Conservation (phyloP, 2,113 vertebrate genomes). For the Malaclemys terrapin region DNA sequence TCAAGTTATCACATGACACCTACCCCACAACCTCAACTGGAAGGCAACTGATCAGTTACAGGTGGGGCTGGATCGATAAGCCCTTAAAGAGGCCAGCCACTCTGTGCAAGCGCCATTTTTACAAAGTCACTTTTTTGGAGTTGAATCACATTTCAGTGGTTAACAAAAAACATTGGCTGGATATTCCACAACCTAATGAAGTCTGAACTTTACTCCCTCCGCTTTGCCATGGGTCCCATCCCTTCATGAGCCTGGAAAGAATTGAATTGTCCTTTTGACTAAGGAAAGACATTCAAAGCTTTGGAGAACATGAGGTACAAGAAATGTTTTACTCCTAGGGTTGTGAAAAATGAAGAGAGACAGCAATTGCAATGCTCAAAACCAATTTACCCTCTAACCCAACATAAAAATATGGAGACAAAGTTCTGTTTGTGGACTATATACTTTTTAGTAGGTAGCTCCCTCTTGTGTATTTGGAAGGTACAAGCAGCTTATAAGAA, state of each 20-base stretch:
- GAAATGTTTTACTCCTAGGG: background rate
- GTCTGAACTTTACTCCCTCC: background rate
- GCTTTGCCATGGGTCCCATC: background rate
- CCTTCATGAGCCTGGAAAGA: background rate
- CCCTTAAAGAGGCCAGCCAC: background rate
- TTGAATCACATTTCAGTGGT: too few relatives aligned
- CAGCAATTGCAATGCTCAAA: rapidly evolving
- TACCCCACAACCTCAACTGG: background rate
- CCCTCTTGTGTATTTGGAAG: conserved; percentile 33
- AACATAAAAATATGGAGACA: background rate
- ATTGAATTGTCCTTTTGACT: background rate
- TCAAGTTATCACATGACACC: background rate
- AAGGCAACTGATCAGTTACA: background rate
- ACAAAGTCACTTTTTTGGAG: background rate
- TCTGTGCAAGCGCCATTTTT: background rate
- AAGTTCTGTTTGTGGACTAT: background rate
- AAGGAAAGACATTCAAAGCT: background rate
- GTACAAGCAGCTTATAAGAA: background rate
- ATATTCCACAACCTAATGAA: too few relatives aligned
- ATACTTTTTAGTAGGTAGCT: conserved; percentile 31
- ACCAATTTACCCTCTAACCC: too few relatives aligned
- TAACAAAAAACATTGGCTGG: background rate
- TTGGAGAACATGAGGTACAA: background rate
- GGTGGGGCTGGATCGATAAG: too few relatives aligned
- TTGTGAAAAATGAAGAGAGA: background rate